Percentiles rank a stretch among this genome's conserved stretches.
Conservation (phyloP, 2,888 invertebrate species). For the Lapara coniferarum region DNA sequence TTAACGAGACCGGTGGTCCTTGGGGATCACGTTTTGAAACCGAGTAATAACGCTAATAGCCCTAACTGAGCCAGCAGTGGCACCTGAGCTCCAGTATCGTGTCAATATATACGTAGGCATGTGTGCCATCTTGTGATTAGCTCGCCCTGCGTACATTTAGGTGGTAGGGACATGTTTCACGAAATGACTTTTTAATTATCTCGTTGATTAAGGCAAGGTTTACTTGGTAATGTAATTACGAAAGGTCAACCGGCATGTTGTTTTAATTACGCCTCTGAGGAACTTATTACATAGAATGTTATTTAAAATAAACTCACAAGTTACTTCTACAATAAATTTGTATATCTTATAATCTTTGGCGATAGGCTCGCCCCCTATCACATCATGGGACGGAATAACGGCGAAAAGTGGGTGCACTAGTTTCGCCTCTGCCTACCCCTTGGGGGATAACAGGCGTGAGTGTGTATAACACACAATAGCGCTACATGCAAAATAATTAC, state of each 20-base stretch:
- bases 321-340: no score
- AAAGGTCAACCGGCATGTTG: background rate
- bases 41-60: conserved; percentile 68
- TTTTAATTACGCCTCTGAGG: background rate
- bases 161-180: no score
- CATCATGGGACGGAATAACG: no score
- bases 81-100: background rate
- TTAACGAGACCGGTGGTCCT: conserved; percentile 58
- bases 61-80: conserved; percentile 49
- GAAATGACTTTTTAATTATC: background rate
- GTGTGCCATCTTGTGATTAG: background rate
- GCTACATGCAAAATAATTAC: no score
- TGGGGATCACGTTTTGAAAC: conserved; percentile 50
- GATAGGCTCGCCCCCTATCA: no score
- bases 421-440: background rate
- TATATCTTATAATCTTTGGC: no score
- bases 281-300: background rate
- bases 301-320: background rate
- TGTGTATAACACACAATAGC: background rate
- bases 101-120: background rate
- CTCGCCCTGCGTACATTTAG: background rate
- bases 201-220: background rate
- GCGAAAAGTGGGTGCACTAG: no score
- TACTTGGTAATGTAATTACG: conserved; percentile 1
- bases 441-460: background rate